Evolutionary conservation across 2,888 invertebrate species (phyloP).

Genomic region (Pemphredon lugubris): DNA sequence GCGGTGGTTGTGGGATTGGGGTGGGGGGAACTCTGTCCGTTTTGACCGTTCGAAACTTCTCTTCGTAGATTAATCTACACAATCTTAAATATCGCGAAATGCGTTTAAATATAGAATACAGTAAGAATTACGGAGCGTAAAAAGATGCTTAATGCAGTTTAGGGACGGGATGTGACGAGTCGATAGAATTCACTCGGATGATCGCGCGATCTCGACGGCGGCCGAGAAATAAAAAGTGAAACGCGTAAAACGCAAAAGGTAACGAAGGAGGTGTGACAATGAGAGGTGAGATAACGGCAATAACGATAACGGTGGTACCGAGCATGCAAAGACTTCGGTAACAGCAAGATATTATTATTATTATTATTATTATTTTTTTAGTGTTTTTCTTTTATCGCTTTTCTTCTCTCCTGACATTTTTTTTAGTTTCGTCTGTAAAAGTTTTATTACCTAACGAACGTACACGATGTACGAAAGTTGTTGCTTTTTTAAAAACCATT

Average conservation of each 20-base stretch:
- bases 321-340: conserved; percentile 41
- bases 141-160: conserved; percentile 57
- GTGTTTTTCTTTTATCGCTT: not conserved
- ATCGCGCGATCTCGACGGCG: conserved; percentile 40
- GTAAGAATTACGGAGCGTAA: conserved; percentile 61
- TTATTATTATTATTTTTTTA: no score
- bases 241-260: conserved; percentile 3
- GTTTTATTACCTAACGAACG: conserved; percentile 1
- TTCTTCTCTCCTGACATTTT: not conserved
- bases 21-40: no score
- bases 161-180: conserved; percentile 58
- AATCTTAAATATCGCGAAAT: conserved; percentile 44
- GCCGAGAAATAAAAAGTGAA: not conserved
- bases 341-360: conserved; percentile 35
- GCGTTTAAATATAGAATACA: conserved; percentile 50
- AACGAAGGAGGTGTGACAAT: conserved; percentile 30
- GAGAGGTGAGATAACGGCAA: conserved; percentile 24
- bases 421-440: conserved; percentile 1
- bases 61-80: conserved; percentile 32
- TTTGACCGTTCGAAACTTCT: conserved; percentile 14
- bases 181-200: conserved; percentile 25
- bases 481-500: no score
- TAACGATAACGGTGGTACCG: conserved; percentile 30
- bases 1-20: no score
- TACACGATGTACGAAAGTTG: conserved; percentile 1